These are phyloP conservation scores for Megaptera novaeangliae DNA, from an alignment of 2,113 vertebrate species.

Conservation along the genomic window DNA sequence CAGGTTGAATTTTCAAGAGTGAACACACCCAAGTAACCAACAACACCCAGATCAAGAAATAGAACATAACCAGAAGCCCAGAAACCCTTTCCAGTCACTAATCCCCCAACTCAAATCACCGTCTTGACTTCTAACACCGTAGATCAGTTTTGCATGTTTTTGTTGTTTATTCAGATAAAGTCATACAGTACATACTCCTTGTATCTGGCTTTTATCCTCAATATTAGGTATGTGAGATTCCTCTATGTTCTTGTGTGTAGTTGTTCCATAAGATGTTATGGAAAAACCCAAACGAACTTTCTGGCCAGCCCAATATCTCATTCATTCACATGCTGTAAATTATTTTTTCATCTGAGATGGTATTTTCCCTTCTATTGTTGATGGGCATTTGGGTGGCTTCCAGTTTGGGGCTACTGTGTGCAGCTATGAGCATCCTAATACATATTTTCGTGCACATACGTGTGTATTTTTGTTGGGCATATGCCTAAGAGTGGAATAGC, in stretches of 20 bases:
- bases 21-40: not conserved
- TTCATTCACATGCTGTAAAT: not conserved
- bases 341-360: not conserved
- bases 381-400: not conserved
- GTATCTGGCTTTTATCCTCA: not conserved
- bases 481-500: not conserved
- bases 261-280: not conserved
- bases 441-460: not conserved
- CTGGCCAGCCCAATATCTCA: not conserved
- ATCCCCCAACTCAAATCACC: not conserved
- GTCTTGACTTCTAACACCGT: not conserved
- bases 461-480: slow-evolving; percentile 8
- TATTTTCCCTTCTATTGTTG: not conserved
- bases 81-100: not conserved
- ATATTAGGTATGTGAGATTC: not conserved
- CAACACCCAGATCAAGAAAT: not conserved
- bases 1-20: not conserved
- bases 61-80: not conserved
- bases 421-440: not conserved
- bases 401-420: not conserved
- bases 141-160: not conserved
- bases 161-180: slow-evolving; percentile 26
- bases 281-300: no score
- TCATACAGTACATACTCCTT: not conserved
- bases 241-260: not conserved